A percentile compares a stretch with the other conserved stretches of the same genome.
Conservation (phyloP, 1,140 invertebrate species). For the Phymorhynchus buccinoides region DNA sequence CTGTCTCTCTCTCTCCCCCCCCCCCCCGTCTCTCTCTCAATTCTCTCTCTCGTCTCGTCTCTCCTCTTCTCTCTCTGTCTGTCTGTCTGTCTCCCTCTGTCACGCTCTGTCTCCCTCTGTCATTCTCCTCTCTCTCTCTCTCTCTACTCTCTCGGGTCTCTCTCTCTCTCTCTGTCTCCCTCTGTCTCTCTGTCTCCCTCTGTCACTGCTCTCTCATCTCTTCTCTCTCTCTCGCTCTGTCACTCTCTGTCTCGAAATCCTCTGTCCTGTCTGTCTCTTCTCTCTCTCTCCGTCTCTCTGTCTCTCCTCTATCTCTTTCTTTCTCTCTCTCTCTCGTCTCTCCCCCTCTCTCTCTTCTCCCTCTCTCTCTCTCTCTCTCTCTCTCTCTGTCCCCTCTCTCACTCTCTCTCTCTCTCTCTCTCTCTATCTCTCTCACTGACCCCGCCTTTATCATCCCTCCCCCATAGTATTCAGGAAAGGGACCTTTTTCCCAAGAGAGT, state of each 20-base stretch:
- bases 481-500: too few species aligned
- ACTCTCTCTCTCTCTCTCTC: neutral
- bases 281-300: conserved; percentile 8
- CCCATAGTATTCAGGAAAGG: too few species aligned
- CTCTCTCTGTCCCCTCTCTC: neutral
- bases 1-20: neutral
- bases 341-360: neutral
- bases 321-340: neutral
- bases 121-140: too few species aligned
- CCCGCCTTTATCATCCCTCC: too few species aligned
- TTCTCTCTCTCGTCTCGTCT: neutral
- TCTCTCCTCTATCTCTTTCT: neutral
- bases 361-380: neutral
- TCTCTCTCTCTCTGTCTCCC: too few species aligned
- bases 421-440: neutral
- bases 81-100: too few species aligned
- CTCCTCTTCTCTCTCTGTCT: too few species aligned
- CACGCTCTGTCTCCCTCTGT: too few species aligned
- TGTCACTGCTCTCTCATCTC: neutral
- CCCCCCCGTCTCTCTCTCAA: neutral
- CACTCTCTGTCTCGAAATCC: neutral
- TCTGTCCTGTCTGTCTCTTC: neutral
- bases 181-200: too few species aligned
- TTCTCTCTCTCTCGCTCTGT: neutral
- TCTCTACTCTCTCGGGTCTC: too few species aligned